These are phyloP conservation scores for Phymanthus crucifer DNA, from an alignment of 92 coral and sea anemone species.

Conservation along the genomic window DNA sequence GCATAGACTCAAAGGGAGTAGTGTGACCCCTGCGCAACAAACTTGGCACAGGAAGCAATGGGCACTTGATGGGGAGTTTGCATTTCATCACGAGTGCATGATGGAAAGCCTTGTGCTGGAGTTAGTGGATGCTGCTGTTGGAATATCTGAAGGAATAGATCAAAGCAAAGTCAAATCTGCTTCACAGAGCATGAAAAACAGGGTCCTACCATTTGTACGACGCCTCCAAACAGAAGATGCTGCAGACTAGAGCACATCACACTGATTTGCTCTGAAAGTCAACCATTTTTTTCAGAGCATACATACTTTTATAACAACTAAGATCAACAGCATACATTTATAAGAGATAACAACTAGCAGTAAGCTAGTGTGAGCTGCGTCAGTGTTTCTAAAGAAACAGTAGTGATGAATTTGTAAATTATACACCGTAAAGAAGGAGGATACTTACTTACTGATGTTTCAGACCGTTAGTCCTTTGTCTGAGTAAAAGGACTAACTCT, in stretches of 20 bases:
- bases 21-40: constrained; percentile 37
- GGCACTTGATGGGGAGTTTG: constrained; percentile 50
- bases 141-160: constrained; percentile 54
- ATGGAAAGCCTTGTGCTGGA: constrained; percentile 64
- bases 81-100: constrained; percentile 53
- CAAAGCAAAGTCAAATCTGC: constrained; percentile 20
- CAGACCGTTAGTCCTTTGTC: too few species aligned
- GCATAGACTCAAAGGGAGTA: constrained; percentile 1
- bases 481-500: too few species aligned
- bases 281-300: too few species aligned
- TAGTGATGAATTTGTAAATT: too few species aligned
- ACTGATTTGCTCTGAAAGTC: background rate
- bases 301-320: too few species aligned
- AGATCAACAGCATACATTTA: too few species aligned
- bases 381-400: too few species aligned
- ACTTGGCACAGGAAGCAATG: constrained; percentile 30
- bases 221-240: background rate
- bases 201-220: constrained; percentile 52
- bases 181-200: constrained; percentile 53
- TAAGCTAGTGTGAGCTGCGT: too few species aligned
- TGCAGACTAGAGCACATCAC: background rate
- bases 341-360: too few species aligned
- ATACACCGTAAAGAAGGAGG: too few species aligned
- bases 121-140: constrained; percentile 60
- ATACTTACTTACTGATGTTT: too few species aligned